Conservation (phyloP, 2,888 invertebrate genomes). For the Drosophila infuscata region DNA sequence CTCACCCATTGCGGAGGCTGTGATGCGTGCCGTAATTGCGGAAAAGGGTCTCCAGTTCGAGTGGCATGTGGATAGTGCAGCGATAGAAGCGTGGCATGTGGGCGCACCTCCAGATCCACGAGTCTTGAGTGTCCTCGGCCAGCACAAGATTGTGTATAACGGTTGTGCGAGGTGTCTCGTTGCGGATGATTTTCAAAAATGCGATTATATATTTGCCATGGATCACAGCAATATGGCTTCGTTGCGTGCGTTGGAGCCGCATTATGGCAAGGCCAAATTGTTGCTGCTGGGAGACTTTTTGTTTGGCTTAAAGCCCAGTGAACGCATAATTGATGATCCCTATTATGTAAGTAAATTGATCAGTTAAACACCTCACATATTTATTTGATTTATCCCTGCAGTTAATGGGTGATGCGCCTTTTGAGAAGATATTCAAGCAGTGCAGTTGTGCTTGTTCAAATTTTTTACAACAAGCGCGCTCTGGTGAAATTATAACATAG, state of each 20-base stretch:
- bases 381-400: constrained; percentile 69
- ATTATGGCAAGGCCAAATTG: constrained; percentile 89
- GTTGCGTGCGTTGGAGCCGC: constrained; percentile 85
- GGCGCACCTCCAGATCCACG: constrained; percentile 92
- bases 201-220: constrained; percentile 97
- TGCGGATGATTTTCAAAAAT: constrained; percentile 90
- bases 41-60: constrained; percentile 87
- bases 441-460: constrained; percentile 88
- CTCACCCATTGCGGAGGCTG: constrained; percentile 97
- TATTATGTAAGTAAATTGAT: constrained; percentile 90
- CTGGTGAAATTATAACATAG: constrained; percentile 39
- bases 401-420: constrained; percentile 88
- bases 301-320: constrained; percentile 88
- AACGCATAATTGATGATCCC: constrained; percentile 93
- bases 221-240: constrained; percentile 93
- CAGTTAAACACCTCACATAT: not conserved
- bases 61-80: constrained; percentile 96
- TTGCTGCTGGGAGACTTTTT: constrained; percentile 91
- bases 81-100: constrained; percentile 93
- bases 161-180: constrained; percentile 91
- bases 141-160: constrained; percentile 89
- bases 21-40: constrained; percentile 90
- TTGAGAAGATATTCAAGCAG: constrained; percentile 91
- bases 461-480: constrained; percentile 86
- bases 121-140: constrained; percentile 89